Conservation (phyloP, 2,888 invertebrate genomes). For the Dicycla oo region DNA sequence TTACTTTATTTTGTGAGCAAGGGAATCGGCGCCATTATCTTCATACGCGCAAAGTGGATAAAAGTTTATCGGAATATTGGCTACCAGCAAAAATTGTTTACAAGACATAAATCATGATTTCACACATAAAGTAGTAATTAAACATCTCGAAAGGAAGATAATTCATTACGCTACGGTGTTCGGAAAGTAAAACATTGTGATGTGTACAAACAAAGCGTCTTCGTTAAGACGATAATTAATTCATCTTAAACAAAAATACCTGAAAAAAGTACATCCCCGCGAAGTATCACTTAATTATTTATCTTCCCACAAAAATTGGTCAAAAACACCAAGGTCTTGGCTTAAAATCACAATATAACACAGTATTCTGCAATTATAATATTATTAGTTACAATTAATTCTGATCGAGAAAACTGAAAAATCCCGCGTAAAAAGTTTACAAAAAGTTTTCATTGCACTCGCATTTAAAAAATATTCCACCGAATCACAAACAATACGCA, state of each 20-base stretch:
- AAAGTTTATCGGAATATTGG: not conserved
- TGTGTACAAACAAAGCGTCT: conserved; percentile 16
- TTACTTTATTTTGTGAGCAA: no score
- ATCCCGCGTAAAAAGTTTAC: conserved; percentile 42
- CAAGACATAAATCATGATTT: conserved; percentile 1
- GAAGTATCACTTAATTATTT: not conserved
- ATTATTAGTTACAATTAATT: not conserved
- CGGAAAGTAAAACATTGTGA: not conserved
- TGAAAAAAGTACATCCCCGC: not conserved
- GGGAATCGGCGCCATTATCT: not conserved
- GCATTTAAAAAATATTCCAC: conserved; percentile 9
- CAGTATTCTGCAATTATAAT: not conserved
- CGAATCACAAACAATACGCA: not conserved
- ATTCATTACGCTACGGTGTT: not conserved
- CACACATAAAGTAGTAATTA: not conserved
- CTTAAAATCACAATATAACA: not conserved
- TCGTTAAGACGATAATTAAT: conserved; percentile 3
- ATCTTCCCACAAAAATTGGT: not conserved
- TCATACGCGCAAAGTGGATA: not conserved
- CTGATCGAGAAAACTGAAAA: not conserved
- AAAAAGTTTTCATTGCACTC: conserved; percentile 38
- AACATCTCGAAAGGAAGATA: not conserved
- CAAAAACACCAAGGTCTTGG: not conserved
- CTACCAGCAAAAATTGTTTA: not conserved
- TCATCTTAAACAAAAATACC: conserved; percentile 6